Evolutionary conservation across 2,888 invertebrate species (phyloP).

Genomic region (Tachystola acroxantha): DNA sequence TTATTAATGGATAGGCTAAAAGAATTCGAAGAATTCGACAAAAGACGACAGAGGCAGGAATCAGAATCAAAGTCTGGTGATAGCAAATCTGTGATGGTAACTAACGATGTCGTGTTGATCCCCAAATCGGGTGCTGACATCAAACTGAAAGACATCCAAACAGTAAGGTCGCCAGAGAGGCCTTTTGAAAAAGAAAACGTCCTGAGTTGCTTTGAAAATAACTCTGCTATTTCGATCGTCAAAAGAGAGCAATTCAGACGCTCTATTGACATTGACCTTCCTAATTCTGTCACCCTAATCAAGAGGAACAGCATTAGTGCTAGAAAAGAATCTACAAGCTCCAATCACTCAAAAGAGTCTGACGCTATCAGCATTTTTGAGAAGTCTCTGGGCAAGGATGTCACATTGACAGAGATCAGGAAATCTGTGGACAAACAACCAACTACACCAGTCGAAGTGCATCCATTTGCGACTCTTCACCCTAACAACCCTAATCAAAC

Average conservation of each 20-base stretch:
- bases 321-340: constrained; percentile 69
- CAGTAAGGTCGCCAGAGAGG: constrained; percentile 62
- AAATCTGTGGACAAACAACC: constrained; percentile 62
- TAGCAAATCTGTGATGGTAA: constrained; percentile 62
- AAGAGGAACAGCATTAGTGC: constrained; percentile 67
- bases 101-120: constrained; percentile 68
- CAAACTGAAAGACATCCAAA: constrained; percentile 68
- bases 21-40: constrained; percentile 71
- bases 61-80: constrained; percentile 56
- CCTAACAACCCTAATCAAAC: constrained; percentile 43
- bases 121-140: constrained; percentile 67
- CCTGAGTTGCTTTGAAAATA: constrained; percentile 72
- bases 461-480: constrained; percentile 60
- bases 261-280: constrained; percentile 67
- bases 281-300: constrained; percentile 69
- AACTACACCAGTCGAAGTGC: constrained; percentile 47
- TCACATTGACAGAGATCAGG: constrained; percentile 68
- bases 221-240: constrained; percentile 72
- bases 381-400: constrained; percentile 69
- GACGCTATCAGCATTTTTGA: constrained; percentile 74
- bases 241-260: constrained; percentile 68
- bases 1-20: constrained; percentile 72
- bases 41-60: constrained; percentile 63
- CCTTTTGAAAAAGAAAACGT: constrained; percentile 68
- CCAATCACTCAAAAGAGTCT: constrained; percentile 64